phyloP scores from a whole-genome alignment of 2,888 invertebrate species.

The Campoplex capitator region DNA sequence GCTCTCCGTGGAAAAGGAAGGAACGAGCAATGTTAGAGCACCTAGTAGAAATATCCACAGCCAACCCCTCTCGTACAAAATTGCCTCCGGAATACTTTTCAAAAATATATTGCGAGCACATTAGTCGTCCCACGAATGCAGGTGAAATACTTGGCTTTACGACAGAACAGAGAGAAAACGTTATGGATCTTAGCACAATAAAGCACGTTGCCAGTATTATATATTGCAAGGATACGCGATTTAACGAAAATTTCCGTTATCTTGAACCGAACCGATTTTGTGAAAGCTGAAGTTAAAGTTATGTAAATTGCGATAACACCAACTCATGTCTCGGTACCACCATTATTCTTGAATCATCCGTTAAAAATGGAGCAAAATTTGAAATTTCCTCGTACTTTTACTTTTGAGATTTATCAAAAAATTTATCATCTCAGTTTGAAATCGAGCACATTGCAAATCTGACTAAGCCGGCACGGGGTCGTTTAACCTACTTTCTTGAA shows the following conservation, averaged over 20 bases:
- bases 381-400: background rate
- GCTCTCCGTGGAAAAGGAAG: slow-evolving; percentile 65
- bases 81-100: slow-evolving; percentile 68
- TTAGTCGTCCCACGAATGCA: slow-evolving; percentile 60
- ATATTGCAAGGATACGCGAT: slow-evolving; percentile 31
- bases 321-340: background rate
- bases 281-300: slow-evolving; percentile 5
- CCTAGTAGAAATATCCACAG: slow-evolving; percentile 62
- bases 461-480: background rate
- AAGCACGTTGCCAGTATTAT: slow-evolving; percentile 35
- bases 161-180: slow-evolving; percentile 26
- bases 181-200: slow-evolving; percentile 44
- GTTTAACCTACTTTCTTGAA: background rate
- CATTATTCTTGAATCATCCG: slow-evolving; percentile 8
- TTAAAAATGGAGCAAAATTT: background rate
- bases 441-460: background rate
- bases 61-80: slow-evolving; percentile 57
- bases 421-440: background rate
- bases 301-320: slow-evolving; percentile 27
- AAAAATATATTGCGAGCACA: slow-evolving; percentile 64
- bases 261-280: slow-evolving; percentile 25
- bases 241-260: slow-evolving; percentile 36
- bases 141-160: slow-evolving; percentile 63
- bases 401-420: slow-evolving; percentile 11
- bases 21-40: slow-evolving; percentile 53